phyloP scores from a whole-genome alignment of 64 coral and sea anemone genomes.

The Stichodactyla helianthus region DNA sequence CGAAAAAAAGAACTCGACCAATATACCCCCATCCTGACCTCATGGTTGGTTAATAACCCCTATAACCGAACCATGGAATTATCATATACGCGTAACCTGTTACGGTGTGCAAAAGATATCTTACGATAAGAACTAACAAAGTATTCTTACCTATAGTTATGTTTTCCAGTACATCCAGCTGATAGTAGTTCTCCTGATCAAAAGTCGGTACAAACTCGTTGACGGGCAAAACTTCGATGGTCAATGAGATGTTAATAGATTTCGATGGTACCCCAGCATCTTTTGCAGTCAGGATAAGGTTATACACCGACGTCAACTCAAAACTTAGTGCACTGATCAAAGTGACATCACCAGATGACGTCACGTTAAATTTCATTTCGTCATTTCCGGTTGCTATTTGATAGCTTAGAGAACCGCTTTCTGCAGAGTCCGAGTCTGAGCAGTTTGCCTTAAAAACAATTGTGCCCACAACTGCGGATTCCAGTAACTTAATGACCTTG shows the following conservation, averaged over 20 bases:
- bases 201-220: conserved; percentile 52
- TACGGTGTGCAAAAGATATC: too few relatives aligned
- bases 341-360: conserved; percentile 20
- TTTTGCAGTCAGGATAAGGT: conserved; percentile 28
- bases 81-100: too few relatives aligned
- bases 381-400: conserved; percentile 35
- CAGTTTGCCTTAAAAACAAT: conserved; percentile 36
- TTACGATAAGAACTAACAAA: not conserved
- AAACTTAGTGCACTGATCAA: conserved; percentile 25
- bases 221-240: conserved; percentile 29
- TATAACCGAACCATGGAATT: too few relatives aligned
- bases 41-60: too few relatives aligned
- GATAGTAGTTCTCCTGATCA: conserved; percentile 25
- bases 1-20: too few relatives aligned
- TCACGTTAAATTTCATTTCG: conserved; percentile 45
- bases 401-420: conserved; percentile 18
- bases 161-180: conserved; percentile 50
- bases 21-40: too few relatives aligned
- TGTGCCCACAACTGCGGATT: conserved; percentile 39
- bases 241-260: conserved; percentile 16
- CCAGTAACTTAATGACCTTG: conserved; percentile 32
- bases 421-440: conserved; percentile 27
- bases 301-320: conserved; percentile 30
- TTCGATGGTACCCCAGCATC: conserved; percentile 40
- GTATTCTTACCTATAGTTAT: conserved; percentile 40